These are phyloP conservation scores for Caenorhabditis virilis DNA, from an alignment of 2,888 invertebrate genomes.

Conservation along the genomic window DNA sequence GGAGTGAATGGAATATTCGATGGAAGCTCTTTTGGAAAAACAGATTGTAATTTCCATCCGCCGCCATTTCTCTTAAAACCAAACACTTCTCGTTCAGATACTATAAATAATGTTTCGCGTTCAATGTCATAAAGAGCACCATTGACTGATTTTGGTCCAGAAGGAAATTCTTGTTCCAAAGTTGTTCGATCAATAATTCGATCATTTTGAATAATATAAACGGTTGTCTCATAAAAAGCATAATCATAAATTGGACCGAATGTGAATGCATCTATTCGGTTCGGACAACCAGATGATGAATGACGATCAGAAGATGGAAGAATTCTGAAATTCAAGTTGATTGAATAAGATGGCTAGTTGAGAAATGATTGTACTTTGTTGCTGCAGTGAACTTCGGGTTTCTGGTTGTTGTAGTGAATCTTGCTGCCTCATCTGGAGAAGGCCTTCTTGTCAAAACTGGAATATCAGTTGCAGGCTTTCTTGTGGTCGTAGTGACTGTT, in stretches of 20 bases:
- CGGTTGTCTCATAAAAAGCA: constrained; percentile 21
- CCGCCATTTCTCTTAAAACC: constrained; percentile 15
- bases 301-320: constrained; percentile 26
- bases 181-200: constrained; percentile 2
- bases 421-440: background rate
- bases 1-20: constrained; percentile 39
- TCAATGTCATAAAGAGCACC: constrained; percentile 45
- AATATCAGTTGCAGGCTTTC: background rate
- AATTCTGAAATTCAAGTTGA: constrained; percentile 8
- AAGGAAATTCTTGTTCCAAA: constrained; percentile 18
- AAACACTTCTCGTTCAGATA: constrained; percentile 28
- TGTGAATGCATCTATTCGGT: constrained; percentile 31
- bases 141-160: constrained; percentile 27
- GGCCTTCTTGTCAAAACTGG: constrained; percentile 5
- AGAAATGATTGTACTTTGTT: constrained; percentile 14
- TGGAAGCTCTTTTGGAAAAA: constrained; percentile 30
- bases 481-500: constrained; percentile 1
- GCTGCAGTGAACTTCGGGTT: constrained; percentile 24
- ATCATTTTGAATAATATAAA: constrained; percentile 24
- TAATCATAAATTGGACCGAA: constrained; percentile 25
- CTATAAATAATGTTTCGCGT: constrained; percentile 32
- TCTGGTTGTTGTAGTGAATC: constrained; percentile 9
- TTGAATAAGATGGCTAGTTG: background rate
- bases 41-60: constrained; percentile 19
- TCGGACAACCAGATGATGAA: constrained; percentile 27